Conservation (phyloP, 2,797 vertebrate species). For the Pyrocephalus nanus region DNA sequence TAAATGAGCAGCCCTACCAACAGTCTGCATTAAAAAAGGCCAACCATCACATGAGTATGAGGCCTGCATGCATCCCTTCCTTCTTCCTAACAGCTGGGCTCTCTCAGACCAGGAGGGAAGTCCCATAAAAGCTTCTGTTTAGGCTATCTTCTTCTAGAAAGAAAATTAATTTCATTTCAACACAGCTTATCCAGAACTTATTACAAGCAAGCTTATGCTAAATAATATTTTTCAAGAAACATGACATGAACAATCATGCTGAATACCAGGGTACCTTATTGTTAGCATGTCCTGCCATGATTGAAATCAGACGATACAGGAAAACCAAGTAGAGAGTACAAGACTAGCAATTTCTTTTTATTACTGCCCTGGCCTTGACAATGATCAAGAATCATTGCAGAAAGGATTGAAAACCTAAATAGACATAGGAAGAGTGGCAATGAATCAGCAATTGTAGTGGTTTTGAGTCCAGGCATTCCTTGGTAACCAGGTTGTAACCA, state of each 20-base stretch:
- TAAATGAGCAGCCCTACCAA: neutral
- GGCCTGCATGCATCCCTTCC: neutral
- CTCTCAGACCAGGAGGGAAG: neutral
- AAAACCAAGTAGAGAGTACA: neutral
- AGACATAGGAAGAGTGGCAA: neutral
- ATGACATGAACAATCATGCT: neutral
- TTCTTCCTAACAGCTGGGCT: neutral
- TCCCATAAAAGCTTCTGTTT: neutral
- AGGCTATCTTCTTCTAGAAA: neutral
- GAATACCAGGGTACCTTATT: neutral
- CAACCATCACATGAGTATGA: neutral
- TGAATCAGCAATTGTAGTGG: neutral
- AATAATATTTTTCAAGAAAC: neutral
- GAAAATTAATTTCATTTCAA: neutral
- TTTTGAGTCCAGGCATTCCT: too few relatives aligned
- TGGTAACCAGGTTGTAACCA: too few relatives aligned
- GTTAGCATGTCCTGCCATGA: neutral
- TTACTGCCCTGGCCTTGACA: neutral
- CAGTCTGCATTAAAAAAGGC: neutral
- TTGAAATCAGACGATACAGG: neutral
- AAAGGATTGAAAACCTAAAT: neutral
- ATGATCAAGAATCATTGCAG: neutral
- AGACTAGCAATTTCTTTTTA: neutral
- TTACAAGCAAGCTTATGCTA: neutral
- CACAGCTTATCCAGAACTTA: neutral